A percentile compares a stretch with the other conserved stretches of the same genome.
phyloP scores from a whole-genome alignment of 2,797 vertebrate genomes.

The Poecilia gillii region DNA sequence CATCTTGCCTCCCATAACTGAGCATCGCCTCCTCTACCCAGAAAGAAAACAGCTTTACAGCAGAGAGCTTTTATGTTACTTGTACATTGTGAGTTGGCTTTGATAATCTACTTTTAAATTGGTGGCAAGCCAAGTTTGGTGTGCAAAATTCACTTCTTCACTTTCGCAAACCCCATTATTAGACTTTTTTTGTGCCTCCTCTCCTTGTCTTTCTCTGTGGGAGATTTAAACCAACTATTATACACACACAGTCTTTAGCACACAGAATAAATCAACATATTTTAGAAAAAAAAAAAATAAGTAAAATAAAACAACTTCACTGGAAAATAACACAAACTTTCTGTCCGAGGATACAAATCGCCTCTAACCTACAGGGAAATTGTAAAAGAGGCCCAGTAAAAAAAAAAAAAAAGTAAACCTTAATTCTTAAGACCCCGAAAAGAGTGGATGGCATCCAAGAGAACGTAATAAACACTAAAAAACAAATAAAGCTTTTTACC shows the following conservation, averaged over 20 bases:
- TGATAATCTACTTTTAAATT: not conserved
- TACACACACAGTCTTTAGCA: not conserved
- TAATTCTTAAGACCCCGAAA: not conserved
- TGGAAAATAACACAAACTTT: conserved; percentile 35
- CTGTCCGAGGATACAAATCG: not conserved
- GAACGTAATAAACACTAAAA: not conserved
- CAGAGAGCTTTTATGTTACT: not conserved
- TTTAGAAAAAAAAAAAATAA: conserved; percentile 5
- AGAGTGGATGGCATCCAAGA: not conserved
- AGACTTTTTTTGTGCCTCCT: not conserved
- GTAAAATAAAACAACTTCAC: conserved; percentile 45
- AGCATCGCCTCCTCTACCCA: not conserved
- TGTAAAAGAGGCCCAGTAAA: not conserved
- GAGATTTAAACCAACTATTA: not conserved
- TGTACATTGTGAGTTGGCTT: not conserved
- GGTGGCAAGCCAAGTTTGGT: not conserved
- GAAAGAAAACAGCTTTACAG: conserved; percentile 19
- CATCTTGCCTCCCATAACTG: conserved; percentile 20
- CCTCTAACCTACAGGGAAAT: not conserved
- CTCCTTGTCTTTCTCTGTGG: not conserved
- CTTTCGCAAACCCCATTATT: not conserved
- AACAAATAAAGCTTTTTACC: not conserved
- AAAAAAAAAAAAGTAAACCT: not conserved
- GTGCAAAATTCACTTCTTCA: not conserved
- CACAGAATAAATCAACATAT: not conserved